A percentile compares a stretch with the other conserved stretches of the same genome.
These are phyloP conservation scores for Ceratitis capitata DNA, from an alignment of 1,140 invertebrate genomes.

Conservation along the genomic window DNA sequence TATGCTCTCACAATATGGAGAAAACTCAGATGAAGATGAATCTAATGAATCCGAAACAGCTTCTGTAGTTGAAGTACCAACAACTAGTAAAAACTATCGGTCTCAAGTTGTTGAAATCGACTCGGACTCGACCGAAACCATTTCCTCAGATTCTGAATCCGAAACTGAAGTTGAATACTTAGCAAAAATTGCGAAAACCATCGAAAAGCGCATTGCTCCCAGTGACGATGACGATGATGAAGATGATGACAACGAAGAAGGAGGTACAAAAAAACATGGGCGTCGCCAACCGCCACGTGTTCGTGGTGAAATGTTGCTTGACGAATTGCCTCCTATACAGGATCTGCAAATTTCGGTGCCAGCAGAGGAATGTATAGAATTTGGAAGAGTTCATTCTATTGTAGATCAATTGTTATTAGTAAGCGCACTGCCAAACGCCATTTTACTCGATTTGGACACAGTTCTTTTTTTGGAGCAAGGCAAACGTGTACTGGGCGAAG, in stretches of 20 bases:
- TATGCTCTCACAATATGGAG: slow-evolving; percentile 55
- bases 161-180: slow-evolving; percentile 56
- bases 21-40: slow-evolving; percentile 50
- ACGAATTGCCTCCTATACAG: slow-evolving; percentile 85
- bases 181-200: slow-evolving; percentile 52
- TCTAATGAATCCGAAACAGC: slow-evolving; percentile 20
- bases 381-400: slow-evolving; percentile 78
- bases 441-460: slow-evolving; percentile 84
- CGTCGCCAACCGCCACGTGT: slow-evolving; percentile 53
- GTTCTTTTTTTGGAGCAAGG: slow-evolving; percentile 83
- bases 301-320: slow-evolving; percentile 64
- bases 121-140: slow-evolving; percentile 48
- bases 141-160: slow-evolving; percentile 46
- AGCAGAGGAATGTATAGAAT: slow-evolving; percentile 76
- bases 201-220: slow-evolving; percentile 54
- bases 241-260: slow-evolving; percentile 51
- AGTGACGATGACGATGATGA: slow-evolving; percentile 55
- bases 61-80: slow-evolving; percentile 53
- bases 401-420: slow-evolving; percentile 81
- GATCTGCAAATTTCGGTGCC: slow-evolving; percentile 82
- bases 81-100: slow-evolving; percentile 43
- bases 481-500: slow-evolving; percentile 75
- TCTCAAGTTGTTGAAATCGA: slow-evolving; percentile 49
- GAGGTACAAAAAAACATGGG: slow-evolving; percentile 40
- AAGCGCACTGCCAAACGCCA: slow-evolving; percentile 73